Evolutionary conservation across 1,140 invertebrate genomes (phyloP), one percentile per base, ranked within the genome.

Genomic region (Caenorhabditis latens): DNA sequence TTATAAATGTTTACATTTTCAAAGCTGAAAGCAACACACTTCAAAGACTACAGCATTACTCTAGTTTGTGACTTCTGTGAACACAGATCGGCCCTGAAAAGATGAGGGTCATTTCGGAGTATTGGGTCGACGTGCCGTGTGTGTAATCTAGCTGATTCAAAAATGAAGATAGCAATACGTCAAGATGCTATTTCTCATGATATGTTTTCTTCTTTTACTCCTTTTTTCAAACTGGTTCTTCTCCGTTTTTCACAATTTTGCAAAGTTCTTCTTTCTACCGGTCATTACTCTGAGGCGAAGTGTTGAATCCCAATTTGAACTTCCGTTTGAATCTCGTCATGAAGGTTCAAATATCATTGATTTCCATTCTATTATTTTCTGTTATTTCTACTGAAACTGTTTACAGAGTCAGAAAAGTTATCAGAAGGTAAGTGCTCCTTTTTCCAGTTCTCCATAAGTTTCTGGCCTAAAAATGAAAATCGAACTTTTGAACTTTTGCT

Each of bases 141-240:
- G 65, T 46, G 65, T 71, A 71, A 71, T 71, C 42, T 71, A 71
- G 14, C 19, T 71, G 65, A 71, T 46, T 71, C 46, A 46, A 42
- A 79, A 79, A 21, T 21, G 71, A 79, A 50, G 71, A 79, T 79
- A 79, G 40, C 71, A 19, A 79, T 16, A 58, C 61, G 61, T 63
- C 21, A 50, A 50, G 43, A 79, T 79, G 46, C 40, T 48, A 79
- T 79, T 50, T 79, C 21, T 19, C 61, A 63, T 63, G 61, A 63
- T 63, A 63, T 63, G 61, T 63, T 24, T 63, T 63, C 9, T 63
- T 53, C 50, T 53, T 9, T 24, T 63, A n/a, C 16, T 71, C n/a
- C 9, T 50, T 50, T 71, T 48, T 79, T 11, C 46, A 79, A 79
- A 79, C 71, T 79, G 71, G 71, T 79, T 79, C n/a, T 79, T 79